Evolutionary conservation across 2,797 vertebrate species (phyloP), one percentile per base, ranked within the genome.

Genomic region (Silurus aristotelis): DNA sequence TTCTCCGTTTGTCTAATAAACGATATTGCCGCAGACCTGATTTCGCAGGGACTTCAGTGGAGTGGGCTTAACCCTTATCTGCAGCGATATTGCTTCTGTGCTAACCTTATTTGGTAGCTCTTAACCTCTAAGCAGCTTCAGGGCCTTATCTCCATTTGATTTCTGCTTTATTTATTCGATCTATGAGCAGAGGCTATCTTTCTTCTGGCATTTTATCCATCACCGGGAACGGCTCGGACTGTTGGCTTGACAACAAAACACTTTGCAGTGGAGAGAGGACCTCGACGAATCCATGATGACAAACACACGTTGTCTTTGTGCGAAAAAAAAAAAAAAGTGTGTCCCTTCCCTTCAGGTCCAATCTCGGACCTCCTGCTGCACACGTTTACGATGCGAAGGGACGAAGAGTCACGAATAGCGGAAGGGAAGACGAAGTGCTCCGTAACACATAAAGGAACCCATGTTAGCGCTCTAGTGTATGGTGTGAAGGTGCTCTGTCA

Each of bases 101-200:
- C 66, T 83, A 84, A 89, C 84, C 86, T 83, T 82, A 85, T 87
- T 89, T 78, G 83, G 52, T 75, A 75, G 72, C 88, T 84, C 85
- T 86, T 89, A 89, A 89, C 83, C 87, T 86, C 83, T 17, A 25
- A 63, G 85, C 66, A 87, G 84, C 83, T 80, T 75, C 83, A 58
- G 61, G 80, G 66, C 76, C 82, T 80, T 80, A 84, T 88, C 82
- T 85, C 76, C 38, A 56, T 86, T 85, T 31, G 46, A 83, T 83
- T 82, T 71, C 84, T 48, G 70, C 63, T 66, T 90, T 87, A 89
- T 89, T 91, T 90, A 89, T 87, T 86, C 83, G 66, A 83, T 89
- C 88, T 87, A 43, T 56, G 81, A 56, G 27, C 79, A 55, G 86
- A 88, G 88, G 81, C 88, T 79, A 86, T 88, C 84, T 82, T 64